Evolutionary conservation across 2,797 vertebrate genomes (phyloP), one percentile per base, ranked within the genome.

Genomic region (Todus mexicanus): DNA sequence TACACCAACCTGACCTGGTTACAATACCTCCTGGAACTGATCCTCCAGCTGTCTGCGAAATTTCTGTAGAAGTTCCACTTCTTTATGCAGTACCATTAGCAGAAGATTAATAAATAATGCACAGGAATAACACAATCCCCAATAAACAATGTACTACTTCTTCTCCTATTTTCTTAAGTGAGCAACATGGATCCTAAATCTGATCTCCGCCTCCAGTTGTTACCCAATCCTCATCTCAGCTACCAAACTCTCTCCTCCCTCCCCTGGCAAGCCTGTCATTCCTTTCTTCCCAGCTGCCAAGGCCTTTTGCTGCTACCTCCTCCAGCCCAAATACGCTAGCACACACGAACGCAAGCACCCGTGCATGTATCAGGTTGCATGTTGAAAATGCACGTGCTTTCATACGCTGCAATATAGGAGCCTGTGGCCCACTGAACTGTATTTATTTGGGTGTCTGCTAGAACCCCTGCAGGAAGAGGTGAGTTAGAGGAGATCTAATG

Each of bases 101-200:
- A 78, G 73, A 89, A 87, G 76, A 84, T 91, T 73, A 94, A 94
- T 94, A 94, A 94, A 90, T 90, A 94, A 94, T 92, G 77, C 74
- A 87, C 78, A 66, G 76, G 70, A 96, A 89, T 92, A 94, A 90
- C 76, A 89, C 70, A 93, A 78, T 85, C 76, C 82, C 70, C 63
- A 75, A 83, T 78, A 94, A 94, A 94, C 90, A 92, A 69, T 35
- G 65, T 66, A 68, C 68, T 56, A 72, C 71, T 95, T 19, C 75
- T 94, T 19, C 75, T 94, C 16, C 69, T 86, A 6, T 89, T 94
- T 90, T 92, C 88, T 87, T 90, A 87, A 94, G 88, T 27, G 57
- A 95, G 72, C 73, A 93, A 94, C 81, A 91, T 21, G 84, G 78
- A 92, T 95, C 70, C 90, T 93, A 95, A 94, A 95, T 95, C 87